Evolutionary conservation across 2,797 vertebrate genomes (phyloP).

Genomic region (Selene dorsalis): DNA sequence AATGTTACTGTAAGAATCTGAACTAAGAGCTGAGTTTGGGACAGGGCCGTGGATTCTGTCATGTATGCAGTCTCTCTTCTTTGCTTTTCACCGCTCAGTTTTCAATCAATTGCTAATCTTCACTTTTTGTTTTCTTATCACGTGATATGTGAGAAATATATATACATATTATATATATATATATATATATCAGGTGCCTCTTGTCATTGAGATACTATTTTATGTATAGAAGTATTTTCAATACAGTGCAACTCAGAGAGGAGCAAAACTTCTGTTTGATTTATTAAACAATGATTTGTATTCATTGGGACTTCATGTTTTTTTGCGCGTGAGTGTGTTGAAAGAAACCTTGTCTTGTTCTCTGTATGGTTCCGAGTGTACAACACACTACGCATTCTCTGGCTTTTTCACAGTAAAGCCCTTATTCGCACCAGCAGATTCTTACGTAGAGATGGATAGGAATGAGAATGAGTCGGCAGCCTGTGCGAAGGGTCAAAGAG

Average conservation of each 20-base stretch:
- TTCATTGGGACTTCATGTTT: slow-evolving; percentile 41
- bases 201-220: slow-evolving; percentile 76
- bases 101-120: slow-evolving; percentile 76
- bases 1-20: slow-evolving; percentile 32
- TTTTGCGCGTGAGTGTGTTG: slow-evolving; percentile 13
- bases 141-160: slow-evolving; percentile 52
- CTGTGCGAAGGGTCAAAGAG: slow-evolving; percentile 73
- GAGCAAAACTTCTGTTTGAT: slow-evolving; percentile 78
- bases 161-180: slow-evolving; percentile 46
- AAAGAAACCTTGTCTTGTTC: slow-evolving; percentile 45
- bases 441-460: slow-evolving; percentile 50
- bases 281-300: slow-evolving; percentile 87
- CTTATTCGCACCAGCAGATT: slow-evolving; percentile 65
- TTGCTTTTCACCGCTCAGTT: slow-evolving; percentile 65
- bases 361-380: slow-evolving; percentile 4
- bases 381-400: slow-evolving; percentile 19
- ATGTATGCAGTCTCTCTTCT: slow-evolving; percentile 52
- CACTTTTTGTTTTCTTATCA: slow-evolving; percentile 70
- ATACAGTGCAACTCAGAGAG: slow-evolving; percentile 76
- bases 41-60: slow-evolving; percentile 40
- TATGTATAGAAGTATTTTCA: slow-evolving; percentile 84
- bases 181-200: slow-evolving; percentile 74
- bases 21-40: slow-evolving; percentile 36
- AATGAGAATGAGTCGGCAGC: slow-evolving; percentile 77
- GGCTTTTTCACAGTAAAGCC: slow-evolving; percentile 62